Conservation (phyloP, 2,888 invertebrate genomes). For the Drosophila differens region DNA sequence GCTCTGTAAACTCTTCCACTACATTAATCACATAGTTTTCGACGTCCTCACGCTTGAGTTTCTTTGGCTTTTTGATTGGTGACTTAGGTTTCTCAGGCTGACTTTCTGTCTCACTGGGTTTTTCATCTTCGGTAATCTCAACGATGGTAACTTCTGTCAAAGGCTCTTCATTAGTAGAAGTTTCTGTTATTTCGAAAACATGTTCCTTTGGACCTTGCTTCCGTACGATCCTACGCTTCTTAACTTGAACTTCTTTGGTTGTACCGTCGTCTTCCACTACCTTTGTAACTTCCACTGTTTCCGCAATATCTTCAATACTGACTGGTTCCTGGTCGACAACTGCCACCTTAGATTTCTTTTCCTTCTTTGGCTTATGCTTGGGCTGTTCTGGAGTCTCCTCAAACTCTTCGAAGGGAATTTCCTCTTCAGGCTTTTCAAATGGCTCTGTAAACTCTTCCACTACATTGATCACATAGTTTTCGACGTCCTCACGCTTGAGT, state of each 20-base stretch:
- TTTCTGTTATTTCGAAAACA: constrained; percentile 71
- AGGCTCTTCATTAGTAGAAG: neutral
- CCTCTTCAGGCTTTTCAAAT: neutral
- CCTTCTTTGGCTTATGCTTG: neutral
- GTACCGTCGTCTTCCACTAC: constrained; percentile 80
- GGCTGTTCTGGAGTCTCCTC: constrained; percentile 52
- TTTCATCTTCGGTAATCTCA: neutral
- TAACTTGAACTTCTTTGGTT: constrained; percentile 82
- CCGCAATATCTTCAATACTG: constrained; percentile 53
- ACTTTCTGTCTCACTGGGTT: neutral
- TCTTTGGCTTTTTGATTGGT: constrained; percentile 60
- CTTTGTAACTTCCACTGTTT: constrained; percentile 73
- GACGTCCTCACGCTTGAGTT: constrained; percentile 61
- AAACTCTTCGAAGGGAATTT: neutral
- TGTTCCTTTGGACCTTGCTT: constrained; percentile 84
- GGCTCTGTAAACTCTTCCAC: constrained; percentile 57
- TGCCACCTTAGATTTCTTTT: neutral
- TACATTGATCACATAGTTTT: constrained; percentile 69
- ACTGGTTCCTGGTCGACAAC: constrained; percentile 31
- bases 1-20: constrained; percentile 58
- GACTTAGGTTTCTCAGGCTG: constrained; percentile 44
- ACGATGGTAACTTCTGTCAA: neutral
- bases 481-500: constrained; percentile 62
- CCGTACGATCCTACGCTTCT: constrained; percentile 85
- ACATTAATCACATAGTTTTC: constrained; percentile 71